Evolutionary conservation across 2,113 vertebrate genomes (phyloP), one percentile per base, ranked within the genome.

Genomic region (Holacanthus passer): DNA sequence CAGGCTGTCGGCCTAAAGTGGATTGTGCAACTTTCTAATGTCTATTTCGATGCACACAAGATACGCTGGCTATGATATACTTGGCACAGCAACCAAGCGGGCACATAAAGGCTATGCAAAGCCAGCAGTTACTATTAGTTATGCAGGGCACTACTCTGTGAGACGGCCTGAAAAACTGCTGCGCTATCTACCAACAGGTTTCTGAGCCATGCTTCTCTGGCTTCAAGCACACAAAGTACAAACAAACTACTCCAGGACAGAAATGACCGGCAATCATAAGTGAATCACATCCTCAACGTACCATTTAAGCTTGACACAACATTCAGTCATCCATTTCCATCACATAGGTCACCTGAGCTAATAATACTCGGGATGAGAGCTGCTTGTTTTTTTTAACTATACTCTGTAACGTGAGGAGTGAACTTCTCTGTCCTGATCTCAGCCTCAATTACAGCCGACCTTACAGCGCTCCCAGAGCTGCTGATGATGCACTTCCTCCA

Each of bases 31-130:
- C 65, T 83, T 85, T 89, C 84, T 66, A 58, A 77, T 48, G 69
- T 81, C 87, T 85, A 85, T 89, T 89, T 88, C 1, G 12, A 90
- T 48, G 45, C 79, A 64, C 67, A 66, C 69, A 59, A 68, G 68
- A 70, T 84, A 87, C 31, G 71, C n/a, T 47, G 13, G 73, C 72
- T 84, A 73, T 73, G 83, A 79, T 74, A 72, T 27, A 32, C 41
- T 55, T 73, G 60, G 37, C 67, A 76, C 64, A 68, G 50, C 69
- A 75, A 66, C 59, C 56, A 41, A 55, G 59, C 66, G 62, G 72
- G 32, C 41, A 74, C 37, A 12, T 63, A 82, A 75, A 93, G 73
- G 88, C 83, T 81, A 85, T 1, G 2, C 22, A 63, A 79, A 64
- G 65, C 59, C 74, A 73, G 55, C 29, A 65, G 56, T 85, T 70